phyloP scores from a whole-genome alignment of 2,797 vertebrate species.

The Clarias fuscus region DNA sequence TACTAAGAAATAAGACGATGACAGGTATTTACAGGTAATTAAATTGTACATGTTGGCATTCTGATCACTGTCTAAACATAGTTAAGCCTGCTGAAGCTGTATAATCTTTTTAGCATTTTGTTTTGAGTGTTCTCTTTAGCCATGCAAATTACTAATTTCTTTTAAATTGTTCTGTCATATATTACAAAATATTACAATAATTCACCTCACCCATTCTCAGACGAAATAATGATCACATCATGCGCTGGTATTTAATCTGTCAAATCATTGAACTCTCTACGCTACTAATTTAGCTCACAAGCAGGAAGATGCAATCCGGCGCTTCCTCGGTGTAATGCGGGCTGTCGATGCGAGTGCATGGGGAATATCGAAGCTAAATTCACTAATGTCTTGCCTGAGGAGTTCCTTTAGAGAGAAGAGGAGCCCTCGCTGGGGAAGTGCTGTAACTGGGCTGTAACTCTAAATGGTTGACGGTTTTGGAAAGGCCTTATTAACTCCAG shows the following conservation, averaged over 20 bases:
- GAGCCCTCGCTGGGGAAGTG: constrained; percentile 6
- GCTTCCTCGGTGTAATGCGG: constrained; percentile 6
- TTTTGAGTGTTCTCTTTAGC: not conserved
- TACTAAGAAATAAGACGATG: not conserved
- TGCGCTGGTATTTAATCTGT: not conserved
- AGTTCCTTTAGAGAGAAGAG: constrained; percentile 24
- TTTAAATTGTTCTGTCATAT: not conserved
- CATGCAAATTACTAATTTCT: not conserved
- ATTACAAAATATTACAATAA: too few relatives aligned
- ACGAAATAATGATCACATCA: not conserved
- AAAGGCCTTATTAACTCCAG: constrained; percentile 26
- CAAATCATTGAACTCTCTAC: not conserved
- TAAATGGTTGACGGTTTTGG: constrained; percentile 21
- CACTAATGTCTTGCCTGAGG: constrained; percentile 34
- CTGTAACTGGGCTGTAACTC: constrained; percentile 27
- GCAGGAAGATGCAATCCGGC: constrained; percentile 23
- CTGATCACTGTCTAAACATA: not conserved
- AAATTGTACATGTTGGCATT: not conserved
- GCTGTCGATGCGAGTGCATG: not conserved
- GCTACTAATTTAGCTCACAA: not conserved
- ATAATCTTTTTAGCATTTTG: not conserved
- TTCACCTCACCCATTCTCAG: not conserved
- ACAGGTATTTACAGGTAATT: not conserved
- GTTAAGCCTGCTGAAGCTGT: not conserved
- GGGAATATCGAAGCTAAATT: constrained; percentile 29